Conservation (phyloP, 1,140 invertebrate genomes). For the Lepidurus packardi region DNA sequence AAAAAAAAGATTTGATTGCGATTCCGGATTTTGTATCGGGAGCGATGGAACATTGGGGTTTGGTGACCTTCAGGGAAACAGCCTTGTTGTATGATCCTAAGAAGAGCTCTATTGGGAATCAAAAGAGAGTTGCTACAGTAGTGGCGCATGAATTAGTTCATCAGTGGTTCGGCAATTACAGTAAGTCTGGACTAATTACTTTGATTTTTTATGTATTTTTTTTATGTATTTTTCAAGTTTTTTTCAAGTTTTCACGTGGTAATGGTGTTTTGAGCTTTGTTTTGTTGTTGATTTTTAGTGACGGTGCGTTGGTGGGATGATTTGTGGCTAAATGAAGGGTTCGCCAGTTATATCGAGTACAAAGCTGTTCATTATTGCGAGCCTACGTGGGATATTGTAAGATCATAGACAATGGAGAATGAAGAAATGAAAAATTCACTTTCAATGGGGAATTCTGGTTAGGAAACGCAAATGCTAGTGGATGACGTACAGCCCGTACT, state of each 20-base stretch:
- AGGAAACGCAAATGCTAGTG: conserved; percentile 67
- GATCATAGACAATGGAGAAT: conserved; percentile 35
- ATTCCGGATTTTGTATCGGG: conserved; percentile 92
- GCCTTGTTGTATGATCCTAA: conserved; percentile 65
- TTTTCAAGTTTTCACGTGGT: conserved; percentile 24
- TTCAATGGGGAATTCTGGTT: not conserved
- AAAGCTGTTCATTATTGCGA: conserved; percentile 66
- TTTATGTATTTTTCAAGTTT: conserved; percentile 27
- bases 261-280: conserved; percentile 20
- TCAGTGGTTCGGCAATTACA: conserved; percentile 84
- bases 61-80: conserved; percentile 76
- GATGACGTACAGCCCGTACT: conserved; percentile 67
- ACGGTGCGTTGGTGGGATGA: conserved; percentile 91
- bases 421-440: not conserved
- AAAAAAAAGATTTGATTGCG: conserved; percentile 71
- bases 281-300: conserved; percentile 53
- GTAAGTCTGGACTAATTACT: conserved; percentile 46
- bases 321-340: conserved; percentile 88
- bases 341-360: conserved; percentile 78
- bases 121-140: conserved; percentile 70
- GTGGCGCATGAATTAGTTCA: conserved; percentile 88
- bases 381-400: conserved; percentile 77
- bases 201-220: conserved; percentile 27
- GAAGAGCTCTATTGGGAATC: conserved; percentile 63
- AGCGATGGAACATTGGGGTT: conserved; percentile 92